Percentiles rank a stretch among this genome's conserved stretches.
phyloP scores from a whole-genome alignment of 2,888 invertebrate species.

The Keiferia lycopersicella region DNA sequence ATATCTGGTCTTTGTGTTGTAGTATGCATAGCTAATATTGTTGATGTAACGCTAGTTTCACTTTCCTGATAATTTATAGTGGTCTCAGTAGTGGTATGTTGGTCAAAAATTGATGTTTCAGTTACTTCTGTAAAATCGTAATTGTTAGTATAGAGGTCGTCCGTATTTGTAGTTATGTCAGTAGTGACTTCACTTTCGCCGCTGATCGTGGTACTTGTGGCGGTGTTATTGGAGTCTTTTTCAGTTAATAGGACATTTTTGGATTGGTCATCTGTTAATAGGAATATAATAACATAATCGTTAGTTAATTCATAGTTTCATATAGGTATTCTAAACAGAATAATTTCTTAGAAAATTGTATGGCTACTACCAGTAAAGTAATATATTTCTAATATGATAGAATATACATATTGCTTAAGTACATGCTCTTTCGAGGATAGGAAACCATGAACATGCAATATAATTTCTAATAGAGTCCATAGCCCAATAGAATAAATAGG shows the following conservation, averaged over 20 bases:
- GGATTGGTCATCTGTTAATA: conserved; percentile 78
- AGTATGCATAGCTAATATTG: conserved; percentile 31
- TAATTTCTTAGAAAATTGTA: neutral
- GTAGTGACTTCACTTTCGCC: conserved; percentile 48
- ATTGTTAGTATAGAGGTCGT: conserved; percentile 34
- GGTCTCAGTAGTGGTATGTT: conserved; percentile 21
- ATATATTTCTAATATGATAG: too few relatives aligned
- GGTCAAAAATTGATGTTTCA: conserved; percentile 9
- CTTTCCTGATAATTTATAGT: conserved; percentile 33
- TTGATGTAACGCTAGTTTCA: conserved; percentile 31
- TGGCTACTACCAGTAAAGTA: neutral
- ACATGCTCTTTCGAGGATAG: conserved; percentile 7
- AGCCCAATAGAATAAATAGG: conserved; percentile 12
- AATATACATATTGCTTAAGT: neutral
- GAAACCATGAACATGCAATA: conserved; percentile 14
- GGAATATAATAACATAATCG: conserved; percentile 66
- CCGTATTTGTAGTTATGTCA: conserved; percentile 45
- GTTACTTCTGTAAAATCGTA: conserved; percentile 30
- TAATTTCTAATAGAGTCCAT: conserved; percentile 11
- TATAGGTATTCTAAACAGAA: neutral
- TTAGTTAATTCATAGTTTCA: conserved; percentile 41
- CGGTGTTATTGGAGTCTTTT: conserved; percentile 59
- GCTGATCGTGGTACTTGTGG: conserved; percentile 48
- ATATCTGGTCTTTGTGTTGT: conserved; percentile 23
- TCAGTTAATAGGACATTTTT: conserved; percentile 76